Evolutionary conservation across 2,888 invertebrate species (phyloP).

Genomic region (Drosophila peninsularis): DNA sequence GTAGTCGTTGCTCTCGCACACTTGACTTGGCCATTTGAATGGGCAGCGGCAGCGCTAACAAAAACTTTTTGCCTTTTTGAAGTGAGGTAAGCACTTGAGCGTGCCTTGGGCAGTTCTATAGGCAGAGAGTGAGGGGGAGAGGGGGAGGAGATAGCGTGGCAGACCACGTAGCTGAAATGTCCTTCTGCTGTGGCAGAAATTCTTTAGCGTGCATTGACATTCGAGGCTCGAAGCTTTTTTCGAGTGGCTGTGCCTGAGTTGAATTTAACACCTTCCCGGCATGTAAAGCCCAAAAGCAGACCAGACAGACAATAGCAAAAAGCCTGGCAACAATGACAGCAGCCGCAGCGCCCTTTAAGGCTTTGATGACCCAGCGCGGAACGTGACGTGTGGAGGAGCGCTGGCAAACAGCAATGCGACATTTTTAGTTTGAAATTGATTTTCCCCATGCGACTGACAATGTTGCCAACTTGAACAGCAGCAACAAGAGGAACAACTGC

Average conservation of each 20-base stretch:
- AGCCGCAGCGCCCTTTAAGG: slow-evolving; percentile 69
- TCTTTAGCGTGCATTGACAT: slow-evolving; percentile 78
- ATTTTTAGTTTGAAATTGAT: slow-evolving; percentile 76
- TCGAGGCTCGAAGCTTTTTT: slow-evolving; percentile 26
- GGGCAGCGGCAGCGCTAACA: slow-evolving; percentile 25
- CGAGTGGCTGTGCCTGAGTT: slow-evolving; percentile 57
- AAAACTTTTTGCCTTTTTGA: slow-evolving; percentile 37
- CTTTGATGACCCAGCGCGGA: slow-evolving; percentile 74
- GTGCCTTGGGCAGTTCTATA: slow-evolving; percentile 20
- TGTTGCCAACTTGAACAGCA: slow-evolving; percentile 31
- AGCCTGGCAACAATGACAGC: slow-evolving; percentile 63
- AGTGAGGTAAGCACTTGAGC: slow-evolving; percentile 68
- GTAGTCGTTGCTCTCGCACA: slow-evolving; percentile 44
- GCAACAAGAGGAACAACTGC: slow-evolving; percentile 11
- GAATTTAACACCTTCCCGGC: slow-evolving; percentile 78
- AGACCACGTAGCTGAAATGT: slow-evolving; percentile 66
- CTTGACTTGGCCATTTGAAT: slow-evolving; percentile 66
- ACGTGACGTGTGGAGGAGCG: slow-evolving; percentile 80
- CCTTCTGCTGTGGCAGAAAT: slow-evolving; percentile 75
- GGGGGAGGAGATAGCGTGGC: background rate
- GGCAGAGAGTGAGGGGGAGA: background rate
- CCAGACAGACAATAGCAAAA: slow-evolving; percentile 66
- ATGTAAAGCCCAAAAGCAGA: slow-evolving; percentile 80
- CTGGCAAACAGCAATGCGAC: slow-evolving; percentile 54
- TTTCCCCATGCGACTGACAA: slow-evolving; percentile 68